Base-by-base conservation (phyloP, 1,140 invertebrate genomes). In the Musca domestica region DNA sequence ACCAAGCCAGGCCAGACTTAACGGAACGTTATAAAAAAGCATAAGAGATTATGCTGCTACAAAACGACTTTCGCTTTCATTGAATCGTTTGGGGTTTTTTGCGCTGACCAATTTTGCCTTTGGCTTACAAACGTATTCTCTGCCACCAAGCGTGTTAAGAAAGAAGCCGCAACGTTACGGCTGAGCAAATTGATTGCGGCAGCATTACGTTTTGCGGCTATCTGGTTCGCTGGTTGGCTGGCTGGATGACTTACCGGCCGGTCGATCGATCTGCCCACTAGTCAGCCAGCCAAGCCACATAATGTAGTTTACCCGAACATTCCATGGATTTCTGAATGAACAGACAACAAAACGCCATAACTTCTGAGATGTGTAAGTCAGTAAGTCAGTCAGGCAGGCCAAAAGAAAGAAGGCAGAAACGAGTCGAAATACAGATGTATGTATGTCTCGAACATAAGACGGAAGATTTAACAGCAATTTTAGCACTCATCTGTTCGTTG, bases 41-140 rank as follows among this genome's bases (percentile, higher is more conserved):
- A 61, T 34, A 17, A 61, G 27, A 41, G 4, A 41, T 41, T 41
- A 41, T 41, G 34, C 34, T 30, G 27, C 27, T 41, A 41, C 30
- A 17, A 61, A 61, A 61, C 56, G 27, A 61, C 56, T 61, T 61
- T 61, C 56, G 56, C 56, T 61, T 61, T 34, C 54, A n/a, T 58
- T 58, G 3, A 30, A 23, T 54, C 52, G 23, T 30, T 58, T 58
- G 25, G 27, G 3, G 27, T 30, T 30, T 41, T 5, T 41, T 41
- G 34, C 34, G 4, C 56, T 17, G 27, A 61, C 10, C 34, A 34
- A 41, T 61, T 34, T 34, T 15, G 9, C 25, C 7, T 25, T 27
- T 30, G 14, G n/a, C 27, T n/a, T 23, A 20, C 51, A 27, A 2
- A 58, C 9, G 27, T 25, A n/a, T 58, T 58, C 20, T 27, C 23